Conservation (phyloP, 2,797 vertebrate genomes). For the Brachyrhaphis roseni region DNA sequence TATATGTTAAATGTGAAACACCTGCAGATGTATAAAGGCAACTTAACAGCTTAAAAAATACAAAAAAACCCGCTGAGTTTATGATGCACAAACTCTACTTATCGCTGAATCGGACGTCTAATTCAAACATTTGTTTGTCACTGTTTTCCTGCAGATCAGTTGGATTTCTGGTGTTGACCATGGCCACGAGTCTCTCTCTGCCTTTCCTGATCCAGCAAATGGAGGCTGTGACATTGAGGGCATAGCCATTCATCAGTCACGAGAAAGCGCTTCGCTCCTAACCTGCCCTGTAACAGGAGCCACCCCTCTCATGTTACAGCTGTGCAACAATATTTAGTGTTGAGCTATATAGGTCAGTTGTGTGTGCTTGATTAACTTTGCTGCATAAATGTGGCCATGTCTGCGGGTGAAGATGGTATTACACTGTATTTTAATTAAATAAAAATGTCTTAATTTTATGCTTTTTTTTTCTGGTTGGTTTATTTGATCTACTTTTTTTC, state of each 20-base stretch:
- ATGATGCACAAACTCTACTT: background rate
- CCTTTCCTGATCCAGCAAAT: constrained; percentile 54
- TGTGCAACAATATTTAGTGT: constrained; percentile 65
- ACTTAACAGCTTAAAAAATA: background rate
- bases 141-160: constrained; percentile 48
- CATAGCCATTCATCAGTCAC: constrained; percentile 31
- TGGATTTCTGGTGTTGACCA: constrained; percentile 60
- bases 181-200: constrained; percentile 52
- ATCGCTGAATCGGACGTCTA: background rate
- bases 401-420: constrained; percentile 29
- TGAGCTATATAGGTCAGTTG: constrained; percentile 64
- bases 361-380: constrained; percentile 34
- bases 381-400: constrained; percentile 10
- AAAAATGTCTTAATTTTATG: constrained; percentile 33
- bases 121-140: background rate
- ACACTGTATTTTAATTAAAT: constrained; percentile 58
- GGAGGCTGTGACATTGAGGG: constrained; percentile 42
- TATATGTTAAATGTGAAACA: background rate
- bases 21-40: background rate
- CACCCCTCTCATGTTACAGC: constrained; percentile 57
- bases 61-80: background rate
- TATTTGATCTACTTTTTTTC: background rate
- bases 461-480: background rate
- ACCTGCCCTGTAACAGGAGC: constrained; percentile 53
- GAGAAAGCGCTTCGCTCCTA: constrained; percentile 40